A percentile compares a stretch with the other conserved stretches of the same genome.
phyloP scores from a whole-genome alignment of 2,888 invertebrate species.

The Drosophila niveifrons region DNA sequence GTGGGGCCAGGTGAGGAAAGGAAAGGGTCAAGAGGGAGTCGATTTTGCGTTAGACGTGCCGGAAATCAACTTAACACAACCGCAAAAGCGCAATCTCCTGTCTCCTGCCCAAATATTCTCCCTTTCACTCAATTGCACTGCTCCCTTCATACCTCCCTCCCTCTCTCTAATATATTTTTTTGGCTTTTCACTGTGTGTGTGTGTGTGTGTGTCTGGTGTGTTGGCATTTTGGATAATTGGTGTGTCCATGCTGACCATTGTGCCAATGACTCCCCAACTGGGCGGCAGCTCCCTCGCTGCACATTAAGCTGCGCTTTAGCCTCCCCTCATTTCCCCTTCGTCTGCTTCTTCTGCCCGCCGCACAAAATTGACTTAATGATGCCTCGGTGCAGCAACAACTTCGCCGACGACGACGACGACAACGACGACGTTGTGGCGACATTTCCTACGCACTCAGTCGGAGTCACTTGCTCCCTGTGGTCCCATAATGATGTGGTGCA shows the following conservation, averaged over 20 bases:
- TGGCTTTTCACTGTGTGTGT: neutral
- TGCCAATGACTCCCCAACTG: slow-evolving; percentile 27
- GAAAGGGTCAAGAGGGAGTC: neutral
- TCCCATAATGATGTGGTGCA: slow-evolving; percentile 82
- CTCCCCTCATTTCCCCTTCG: neutral
- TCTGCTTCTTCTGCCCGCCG: slow-evolving; percentile 10
- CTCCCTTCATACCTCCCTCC: too few species aligned
- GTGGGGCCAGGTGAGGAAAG: neutral
- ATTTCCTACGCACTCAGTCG: slow-evolving; percentile 49
- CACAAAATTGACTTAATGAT: slow-evolving; percentile 82
- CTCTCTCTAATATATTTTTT: slow-evolving; percentile 8
- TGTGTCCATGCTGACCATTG: slow-evolving; percentile 62
- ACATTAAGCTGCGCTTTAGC: slow-evolving; percentile 77
- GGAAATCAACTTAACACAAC: slow-evolving; percentile 81
- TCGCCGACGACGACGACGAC: slow-evolving; percentile 28
- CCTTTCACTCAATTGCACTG: neutral
- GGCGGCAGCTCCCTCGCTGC: slow-evolving; percentile 58
- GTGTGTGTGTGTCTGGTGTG: slow-evolving; percentile 25
- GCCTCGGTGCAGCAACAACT: slow-evolving; percentile 53
- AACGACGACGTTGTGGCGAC: slow-evolving; percentile 48
- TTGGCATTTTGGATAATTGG: slow-evolving; percentile 75
- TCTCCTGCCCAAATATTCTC: slow-evolving; percentile 17
- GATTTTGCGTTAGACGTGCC: slow-evolving; percentile 56
- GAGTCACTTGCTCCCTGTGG: slow-evolving; percentile 76
- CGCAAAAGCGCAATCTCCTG: slow-evolving; percentile 81